phyloP scores from a whole-genome alignment of 2,888 invertebrate species.

The Stegophylla sp. region DNA sequence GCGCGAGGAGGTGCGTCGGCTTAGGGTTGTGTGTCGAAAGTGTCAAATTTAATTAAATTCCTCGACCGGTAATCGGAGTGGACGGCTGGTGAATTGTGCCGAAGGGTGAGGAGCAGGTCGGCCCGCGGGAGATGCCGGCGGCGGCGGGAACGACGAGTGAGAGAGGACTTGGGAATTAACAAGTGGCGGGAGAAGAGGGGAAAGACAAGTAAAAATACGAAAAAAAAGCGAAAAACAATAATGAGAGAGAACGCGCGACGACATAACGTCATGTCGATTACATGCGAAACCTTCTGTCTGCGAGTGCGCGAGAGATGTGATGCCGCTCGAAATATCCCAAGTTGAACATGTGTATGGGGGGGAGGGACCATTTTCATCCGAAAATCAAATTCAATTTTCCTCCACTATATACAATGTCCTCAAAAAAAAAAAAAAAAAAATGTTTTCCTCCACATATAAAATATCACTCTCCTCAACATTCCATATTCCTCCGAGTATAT shows the following conservation, averaged over 20 bases:
- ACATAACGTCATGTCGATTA: constrained; percentile 17
- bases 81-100: constrained; percentile 46
- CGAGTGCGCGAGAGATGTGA: no score
- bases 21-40: constrained; percentile 8
- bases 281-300: no score
- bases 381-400: no score
- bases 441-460: no score
- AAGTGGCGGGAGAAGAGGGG: no score
- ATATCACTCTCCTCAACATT: no score
- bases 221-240: constrained; percentile 38
- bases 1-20: neutral
- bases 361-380: no score
- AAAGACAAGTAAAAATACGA: constrained; percentile 1
- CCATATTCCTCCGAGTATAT: no score
- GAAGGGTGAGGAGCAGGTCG: neutral
- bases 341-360: no score
- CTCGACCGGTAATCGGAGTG: constrained; percentile 41
- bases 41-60: constrained; percentile 57
- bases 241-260: constrained; percentile 5
- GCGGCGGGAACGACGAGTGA: neutral
- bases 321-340: no score
- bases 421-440: no score
- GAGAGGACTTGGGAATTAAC: constrained; percentile 21
- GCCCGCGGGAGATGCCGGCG: neutral
- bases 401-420: no score